Evolutionary conservation across 2,888 invertebrate species (phyloP).

Genomic region (Tuta absoluta): DNA sequence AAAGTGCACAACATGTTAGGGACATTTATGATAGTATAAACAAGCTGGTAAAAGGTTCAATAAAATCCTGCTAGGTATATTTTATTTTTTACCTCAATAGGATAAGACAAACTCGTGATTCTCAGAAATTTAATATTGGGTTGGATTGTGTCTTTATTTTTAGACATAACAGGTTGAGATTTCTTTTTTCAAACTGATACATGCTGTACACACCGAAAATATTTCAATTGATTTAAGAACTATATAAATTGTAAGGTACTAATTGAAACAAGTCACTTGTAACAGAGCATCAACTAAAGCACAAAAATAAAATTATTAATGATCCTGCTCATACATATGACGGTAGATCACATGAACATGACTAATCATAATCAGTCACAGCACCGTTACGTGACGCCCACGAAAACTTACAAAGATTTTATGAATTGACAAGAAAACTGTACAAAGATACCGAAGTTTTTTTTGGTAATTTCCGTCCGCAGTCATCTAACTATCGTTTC

Average conservation of each 20-base stretch:
- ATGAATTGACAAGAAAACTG: not conserved
- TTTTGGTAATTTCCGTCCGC: constrained; percentile 7
- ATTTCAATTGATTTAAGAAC: too few relatives aligned
- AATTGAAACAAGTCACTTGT: too few relatives aligned
- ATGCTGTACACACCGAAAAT: not conserved
- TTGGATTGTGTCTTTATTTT: too few relatives aligned
- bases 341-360: too few relatives aligned
- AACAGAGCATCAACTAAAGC: too few relatives aligned
- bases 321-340: too few relatives aligned
- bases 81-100: not conserved
- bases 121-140: too few relatives aligned
- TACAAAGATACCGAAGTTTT: not conserved
- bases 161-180: not conserved
- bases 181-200: not conserved
- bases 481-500: constrained; percentile 20
- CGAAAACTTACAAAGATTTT: not conserved
- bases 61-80: not conserved
- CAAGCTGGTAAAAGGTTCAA: not conserved
- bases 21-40: not conserved
- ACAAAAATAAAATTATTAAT: too few relatives aligned
- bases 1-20: constrained; percentile 2
- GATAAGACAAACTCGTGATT: not conserved
- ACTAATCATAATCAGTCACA: too few relatives aligned
- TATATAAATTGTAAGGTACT: too few relatives aligned
- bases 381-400: too few relatives aligned